phyloP scores from a whole-genome alignment of 2,888 invertebrate genomes.

The Morpho deidamia region DNA sequence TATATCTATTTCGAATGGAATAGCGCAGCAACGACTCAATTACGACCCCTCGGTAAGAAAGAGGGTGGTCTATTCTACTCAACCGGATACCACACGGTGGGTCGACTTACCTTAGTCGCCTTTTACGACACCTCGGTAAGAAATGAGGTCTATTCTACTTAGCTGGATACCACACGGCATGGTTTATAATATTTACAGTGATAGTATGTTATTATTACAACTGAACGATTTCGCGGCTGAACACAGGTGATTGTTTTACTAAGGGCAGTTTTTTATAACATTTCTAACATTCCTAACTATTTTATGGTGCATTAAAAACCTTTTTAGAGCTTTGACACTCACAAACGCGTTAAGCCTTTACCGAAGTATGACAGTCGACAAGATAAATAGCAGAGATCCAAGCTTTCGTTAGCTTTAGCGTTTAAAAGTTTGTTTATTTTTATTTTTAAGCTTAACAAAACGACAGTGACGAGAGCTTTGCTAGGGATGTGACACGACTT shows the following conservation, averaged over 20 bases:
- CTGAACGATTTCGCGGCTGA: no score
- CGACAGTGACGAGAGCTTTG: conserved; percentile 1
- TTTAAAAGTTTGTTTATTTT: not conserved
- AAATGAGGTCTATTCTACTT: no score
- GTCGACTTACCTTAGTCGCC: no score
- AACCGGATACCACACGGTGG: no score
- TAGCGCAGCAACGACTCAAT: no score
- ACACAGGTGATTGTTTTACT: not conserved
- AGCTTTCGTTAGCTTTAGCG: conserved; percentile 1
- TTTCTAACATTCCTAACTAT: not conserved
- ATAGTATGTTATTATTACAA: not conserved
- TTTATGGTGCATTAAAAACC: not conserved
- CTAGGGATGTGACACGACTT: not conserved
- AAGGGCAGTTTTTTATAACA: not conserved
- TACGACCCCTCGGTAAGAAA: no score
- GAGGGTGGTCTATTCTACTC: no score
- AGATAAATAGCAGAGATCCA: not conserved
- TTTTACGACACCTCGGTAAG: no score
- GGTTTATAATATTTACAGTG: no score
- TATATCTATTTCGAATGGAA: no score
- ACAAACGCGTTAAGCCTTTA: conserved; percentile 1
- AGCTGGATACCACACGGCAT: no score
- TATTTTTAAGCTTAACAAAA: not conserved
- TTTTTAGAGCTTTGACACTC: not conserved
- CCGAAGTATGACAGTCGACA: not conserved